A percentile compares a stretch with the other conserved stretches of the same genome.
phyloP scores from a whole-genome alignment of 2,888 invertebrate species.

The Anagyrus pseudococci region DNA sequence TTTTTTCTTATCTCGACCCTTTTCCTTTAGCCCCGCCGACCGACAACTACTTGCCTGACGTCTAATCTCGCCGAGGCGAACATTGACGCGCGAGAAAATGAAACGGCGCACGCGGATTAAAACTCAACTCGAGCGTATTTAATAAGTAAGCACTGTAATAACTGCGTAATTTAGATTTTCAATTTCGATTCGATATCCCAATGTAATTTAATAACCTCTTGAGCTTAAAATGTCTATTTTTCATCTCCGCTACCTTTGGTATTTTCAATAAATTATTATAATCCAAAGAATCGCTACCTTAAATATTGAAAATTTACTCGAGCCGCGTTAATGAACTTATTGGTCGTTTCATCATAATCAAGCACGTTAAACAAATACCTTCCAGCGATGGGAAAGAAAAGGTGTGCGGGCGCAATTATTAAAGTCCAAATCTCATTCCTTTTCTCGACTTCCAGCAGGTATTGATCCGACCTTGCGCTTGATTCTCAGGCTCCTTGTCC shows the following conservation, averaged over 20 bases:
- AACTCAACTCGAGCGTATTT: slow-evolving; percentile 5
- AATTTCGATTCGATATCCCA: not conserved
- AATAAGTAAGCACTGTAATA: slow-evolving; percentile 9
- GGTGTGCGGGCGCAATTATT: not conserved
- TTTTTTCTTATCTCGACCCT: slow-evolving; percentile 6
- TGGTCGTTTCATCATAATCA: too few species aligned
- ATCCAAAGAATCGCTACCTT: too few species aligned
- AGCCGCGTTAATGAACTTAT: too few species aligned
- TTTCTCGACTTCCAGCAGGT: slow-evolving; percentile 2
- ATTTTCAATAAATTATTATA: too few species aligned
- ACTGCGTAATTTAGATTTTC: slow-evolving; percentile 2
- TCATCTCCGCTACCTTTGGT: too few species aligned
- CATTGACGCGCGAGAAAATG: slow-evolving; percentile 17
- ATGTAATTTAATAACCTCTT: not conserved
- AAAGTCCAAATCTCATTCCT: not conserved
- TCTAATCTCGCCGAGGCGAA: slow-evolving; percentile 22
- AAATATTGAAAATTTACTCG: too few species aligned
- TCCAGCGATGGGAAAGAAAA: not conserved
- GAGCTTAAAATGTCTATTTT: too few species aligned
- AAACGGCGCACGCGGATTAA: slow-evolving; percentile 16
- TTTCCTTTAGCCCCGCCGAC: not conserved
- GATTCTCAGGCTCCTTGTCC: slow-evolving; percentile 15
- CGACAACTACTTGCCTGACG: not conserved
- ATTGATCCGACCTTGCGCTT: slow-evolving; percentile 23
- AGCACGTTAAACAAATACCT: not conserved